Conservation (phyloP, 1,140 invertebrate genomes). For the Ladona fulva region DNA sequence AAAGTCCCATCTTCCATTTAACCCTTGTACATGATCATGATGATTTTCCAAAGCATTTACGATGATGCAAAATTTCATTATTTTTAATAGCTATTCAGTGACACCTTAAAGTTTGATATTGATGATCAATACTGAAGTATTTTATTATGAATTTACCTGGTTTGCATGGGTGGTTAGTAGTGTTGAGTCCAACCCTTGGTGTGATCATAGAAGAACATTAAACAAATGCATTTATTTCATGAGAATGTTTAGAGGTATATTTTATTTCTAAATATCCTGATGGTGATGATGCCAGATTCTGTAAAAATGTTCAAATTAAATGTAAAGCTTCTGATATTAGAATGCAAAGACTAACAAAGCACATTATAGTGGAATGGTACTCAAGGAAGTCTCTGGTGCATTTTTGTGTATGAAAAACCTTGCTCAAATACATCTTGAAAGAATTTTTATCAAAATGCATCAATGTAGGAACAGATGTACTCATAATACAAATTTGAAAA, state of each 20-base stretch:
- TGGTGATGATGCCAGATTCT: background rate
- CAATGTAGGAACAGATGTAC: background rate
- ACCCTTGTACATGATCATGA: too few relatives aligned
- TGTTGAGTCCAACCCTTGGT: background rate
- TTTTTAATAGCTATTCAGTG: too few relatives aligned
- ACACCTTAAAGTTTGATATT: too few relatives aligned
- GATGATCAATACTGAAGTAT: too few relatives aligned
- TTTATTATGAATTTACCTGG: background rate
- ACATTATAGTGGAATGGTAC: background rate
- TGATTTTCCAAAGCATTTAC: too few relatives aligned
- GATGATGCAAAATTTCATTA: too few relatives aligned
- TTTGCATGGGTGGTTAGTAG: background rate
- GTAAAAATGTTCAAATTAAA: conserved; percentile 9
- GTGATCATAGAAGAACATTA: background rate
- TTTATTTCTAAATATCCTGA: background rate
- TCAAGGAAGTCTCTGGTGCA: background rate
- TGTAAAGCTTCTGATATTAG: background rate
- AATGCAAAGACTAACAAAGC: background rate
- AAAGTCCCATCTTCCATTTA: too few relatives aligned
- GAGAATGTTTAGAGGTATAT: background rate
- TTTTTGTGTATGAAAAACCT: background rate
- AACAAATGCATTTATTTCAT: background rate
- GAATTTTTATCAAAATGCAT: background rate
- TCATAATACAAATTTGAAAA: background rate
- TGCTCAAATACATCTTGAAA: background rate